A percentile compares a stretch with the other conserved stretches of the same genome.
These are phyloP conservation scores for Copidosoma floridanum DNA, from an alignment of 1,140 invertebrate species.

Conservation along the genomic window DNA sequence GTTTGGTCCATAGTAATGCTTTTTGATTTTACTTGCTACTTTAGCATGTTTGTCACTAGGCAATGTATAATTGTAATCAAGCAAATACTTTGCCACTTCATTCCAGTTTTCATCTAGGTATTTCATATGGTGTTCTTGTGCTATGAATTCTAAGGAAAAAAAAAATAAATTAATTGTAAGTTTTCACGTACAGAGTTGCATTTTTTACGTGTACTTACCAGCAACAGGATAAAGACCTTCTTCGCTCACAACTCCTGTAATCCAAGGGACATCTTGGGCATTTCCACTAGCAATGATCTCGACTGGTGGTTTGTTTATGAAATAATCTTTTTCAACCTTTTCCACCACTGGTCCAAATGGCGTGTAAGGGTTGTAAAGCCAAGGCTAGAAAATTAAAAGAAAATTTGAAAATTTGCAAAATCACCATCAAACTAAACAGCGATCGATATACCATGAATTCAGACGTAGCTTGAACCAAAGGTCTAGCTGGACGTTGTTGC, in stretches of 20 bases:
- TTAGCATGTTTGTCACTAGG: conserved; percentile 47
- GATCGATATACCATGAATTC: conserved; percentile 52
- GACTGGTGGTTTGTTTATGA: conserved; percentile 60
- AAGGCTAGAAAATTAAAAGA: conserved; percentile 44
- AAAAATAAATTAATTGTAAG: too few relatives aligned
- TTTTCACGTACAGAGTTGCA: too few relatives aligned
- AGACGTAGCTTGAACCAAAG: conserved; percentile 49
- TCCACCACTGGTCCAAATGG: conserved; percentile 65
- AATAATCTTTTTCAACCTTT: conserved; percentile 53
- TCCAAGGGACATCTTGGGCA: conserved; percentile 60
- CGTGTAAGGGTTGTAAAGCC: conserved; percentile 61
- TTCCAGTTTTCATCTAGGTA: conserved; percentile 62
- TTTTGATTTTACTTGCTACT: conserved; percentile 57
- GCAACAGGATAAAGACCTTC: conserved; percentile 66
- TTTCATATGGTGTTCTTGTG: conserved; percentile 48
- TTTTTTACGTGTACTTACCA: conserved; percentile 46
- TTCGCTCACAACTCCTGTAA: conserved; percentile 59
- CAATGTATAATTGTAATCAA: conserved; percentile 65
- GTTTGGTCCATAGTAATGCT: conserved; percentile 59
- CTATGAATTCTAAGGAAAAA: conserved; percentile 60
- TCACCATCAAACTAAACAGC: too few relatives aligned
- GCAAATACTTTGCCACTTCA: conserved; percentile 57
- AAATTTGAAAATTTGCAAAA: background rate
- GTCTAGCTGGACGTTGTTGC: conserved; percentile 60
- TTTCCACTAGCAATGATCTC: conserved; percentile 56